These are phyloP conservation scores for Lasioglossum lativentre DNA, from an alignment of 2,888 invertebrate species.

Conservation along the genomic window DNA sequence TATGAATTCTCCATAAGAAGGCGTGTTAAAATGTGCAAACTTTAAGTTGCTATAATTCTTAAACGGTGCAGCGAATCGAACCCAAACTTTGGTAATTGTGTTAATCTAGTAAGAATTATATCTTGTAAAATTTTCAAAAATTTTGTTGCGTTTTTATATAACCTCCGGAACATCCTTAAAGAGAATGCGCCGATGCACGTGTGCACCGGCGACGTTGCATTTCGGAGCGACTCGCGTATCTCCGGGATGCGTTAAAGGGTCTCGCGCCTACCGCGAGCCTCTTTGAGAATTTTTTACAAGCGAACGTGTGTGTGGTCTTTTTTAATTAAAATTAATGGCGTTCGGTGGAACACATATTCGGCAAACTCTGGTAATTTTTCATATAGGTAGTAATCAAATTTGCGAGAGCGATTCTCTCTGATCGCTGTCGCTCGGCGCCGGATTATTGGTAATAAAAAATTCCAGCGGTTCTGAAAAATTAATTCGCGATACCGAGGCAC, in stretches of 20 bases:
- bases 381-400: background rate
- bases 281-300: background rate
- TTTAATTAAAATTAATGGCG: background rate
- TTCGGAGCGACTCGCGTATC: background rate
- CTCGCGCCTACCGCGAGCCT: background rate
- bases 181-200: background rate
- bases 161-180: too few relatives aligned
- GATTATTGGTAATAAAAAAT: background rate
- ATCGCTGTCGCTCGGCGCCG: background rate
- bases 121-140: too few relatives aligned
- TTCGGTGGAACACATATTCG: background rate
- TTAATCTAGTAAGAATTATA: too few relatives aligned
- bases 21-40: too few relatives aligned
- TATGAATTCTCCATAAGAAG: too few relatives aligned
- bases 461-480: background rate
- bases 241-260: background rate
- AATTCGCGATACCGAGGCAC: background rate
- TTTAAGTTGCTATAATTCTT: too few relatives aligned
- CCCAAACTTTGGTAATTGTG: too few relatives aligned
- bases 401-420: background rate
- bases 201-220: background rate
- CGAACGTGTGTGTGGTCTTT: rapidly evolving
- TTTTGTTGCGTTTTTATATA: too few relatives aligned
- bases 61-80: too few relatives aligned
- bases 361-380: background rate